These are phyloP conservation scores for Melopsittacus undulatus DNA, from an alignment of 2,797 vertebrate species.

Conservation along the genomic window DNA sequence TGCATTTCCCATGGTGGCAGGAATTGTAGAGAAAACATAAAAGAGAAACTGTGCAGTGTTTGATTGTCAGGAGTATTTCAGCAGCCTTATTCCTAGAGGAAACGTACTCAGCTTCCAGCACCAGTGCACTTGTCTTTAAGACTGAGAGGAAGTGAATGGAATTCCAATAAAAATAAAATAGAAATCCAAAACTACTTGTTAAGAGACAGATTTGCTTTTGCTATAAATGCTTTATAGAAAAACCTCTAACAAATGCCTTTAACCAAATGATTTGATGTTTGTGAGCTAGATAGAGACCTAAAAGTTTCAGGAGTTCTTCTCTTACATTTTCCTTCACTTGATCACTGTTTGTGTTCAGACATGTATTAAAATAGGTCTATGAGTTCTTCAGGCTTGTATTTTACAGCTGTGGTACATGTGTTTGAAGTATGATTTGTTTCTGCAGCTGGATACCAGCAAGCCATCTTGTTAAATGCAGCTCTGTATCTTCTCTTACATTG, in stretches of 20 bases:
- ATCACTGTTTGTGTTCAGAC: not conserved
- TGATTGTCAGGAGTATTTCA: not conserved
- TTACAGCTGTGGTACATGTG: not conserved
- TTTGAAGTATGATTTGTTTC: conserved; percentile 64
- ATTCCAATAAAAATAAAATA: not conserved
- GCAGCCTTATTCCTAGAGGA: not conserved
- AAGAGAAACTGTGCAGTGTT: not conserved
- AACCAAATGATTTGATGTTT: not conserved
- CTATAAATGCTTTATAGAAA: not conserved
- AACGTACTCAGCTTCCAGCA: not conserved
- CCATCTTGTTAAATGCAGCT: conserved; percentile 34
- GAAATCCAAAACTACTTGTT: not conserved
- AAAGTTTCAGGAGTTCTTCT: conserved; percentile 1
- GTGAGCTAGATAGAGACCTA: not conserved
- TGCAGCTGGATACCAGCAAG: conserved; percentile 61
- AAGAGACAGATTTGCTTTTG: not conserved
- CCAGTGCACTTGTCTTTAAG: not conserved
- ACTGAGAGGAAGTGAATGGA: not conserved
- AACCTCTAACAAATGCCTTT: not conserved
- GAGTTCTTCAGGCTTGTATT: not conserved
- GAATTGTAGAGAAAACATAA: not conserved
- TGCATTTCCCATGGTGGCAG: not conserved
- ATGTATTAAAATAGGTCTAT: not conserved
- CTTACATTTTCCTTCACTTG: not conserved
- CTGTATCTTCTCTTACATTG: conserved; percentile 49